A percentile compares a stretch with the other conserved stretches of the same genome.
phyloP scores from a whole-genome alignment of 2,113 vertebrate species.

The Megaceryle torquata region DNA sequence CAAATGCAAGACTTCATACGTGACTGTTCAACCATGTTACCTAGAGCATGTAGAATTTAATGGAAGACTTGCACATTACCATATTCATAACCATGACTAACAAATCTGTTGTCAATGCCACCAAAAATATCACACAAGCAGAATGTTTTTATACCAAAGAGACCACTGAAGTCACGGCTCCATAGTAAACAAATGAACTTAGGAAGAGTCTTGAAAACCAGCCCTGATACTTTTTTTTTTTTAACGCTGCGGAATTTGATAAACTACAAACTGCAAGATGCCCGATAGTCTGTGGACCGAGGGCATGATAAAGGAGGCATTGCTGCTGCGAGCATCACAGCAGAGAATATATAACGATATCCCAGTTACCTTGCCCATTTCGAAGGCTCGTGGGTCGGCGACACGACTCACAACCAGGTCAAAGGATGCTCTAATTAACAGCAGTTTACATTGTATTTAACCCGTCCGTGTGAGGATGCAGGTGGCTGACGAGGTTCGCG shows the following conservation, averaged over 20 bases:
- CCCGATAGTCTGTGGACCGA: neutral
- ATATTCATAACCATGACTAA: conserved; percentile 46
- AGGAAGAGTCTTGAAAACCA: neutral
- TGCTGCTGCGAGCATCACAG: neutral
- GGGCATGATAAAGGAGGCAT: neutral
- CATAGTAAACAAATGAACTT: conserved; percentile 51
- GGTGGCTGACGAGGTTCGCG: neutral
- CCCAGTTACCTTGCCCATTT: neutral
- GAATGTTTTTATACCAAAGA: conserved; percentile 11
- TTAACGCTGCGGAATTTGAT: neutral
- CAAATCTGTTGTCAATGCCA: conserved; percentile 26
- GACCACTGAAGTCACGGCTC: neutral
- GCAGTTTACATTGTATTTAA: neutral
- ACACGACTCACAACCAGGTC: neutral
- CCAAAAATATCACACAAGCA: conserved; percentile 13
- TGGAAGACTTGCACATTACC: neutral
- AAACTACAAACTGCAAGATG: neutral
- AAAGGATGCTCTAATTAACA: neutral
- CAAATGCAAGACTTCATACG: neutral
- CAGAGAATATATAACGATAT: neutral
- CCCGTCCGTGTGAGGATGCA: fast-evolving
- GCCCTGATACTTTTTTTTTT: neutral
- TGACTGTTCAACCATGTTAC: conserved; percentile 7
- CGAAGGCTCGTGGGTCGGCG: neutral
- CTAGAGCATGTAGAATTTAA: neutral